Evolutionary conservation across 2,113 vertebrate genomes (phyloP), one percentile per base, ranked within the genome.

Genomic region (Noturus placidus): DNA sequence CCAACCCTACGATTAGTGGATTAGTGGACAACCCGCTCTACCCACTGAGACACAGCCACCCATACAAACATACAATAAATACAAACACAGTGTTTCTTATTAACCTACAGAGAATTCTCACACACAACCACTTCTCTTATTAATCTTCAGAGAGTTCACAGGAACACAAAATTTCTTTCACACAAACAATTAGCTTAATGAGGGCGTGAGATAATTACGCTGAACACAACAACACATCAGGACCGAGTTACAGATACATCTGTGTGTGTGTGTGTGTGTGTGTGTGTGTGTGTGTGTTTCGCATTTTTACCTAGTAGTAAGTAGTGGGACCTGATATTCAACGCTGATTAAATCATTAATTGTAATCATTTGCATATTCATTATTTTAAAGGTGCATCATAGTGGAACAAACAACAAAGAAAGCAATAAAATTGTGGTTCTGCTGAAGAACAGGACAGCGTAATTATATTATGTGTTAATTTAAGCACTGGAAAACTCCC

Each of bases 141-240:
- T 77, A 77, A 46, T 15, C 74, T 77, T 77, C 42, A 50, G 74
- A 77, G 74, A 77, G 25, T 77, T 77, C 72, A 30, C 46, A 78
- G 46, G 27, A 13, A 74, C 38, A 74, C 70, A 74, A 35, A 74
- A 42, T 42, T 42, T 46, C 70, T 11, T 42, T 74, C 50, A 78
- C 76, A 78, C 76, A 78, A 78, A 78, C 76, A 78, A 30, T 78
- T 78, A 78, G 46, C 14, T 17, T 78, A 78, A 78, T 78, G 50
- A 78, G 46, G 14, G 22, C 1, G 6, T n/a, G 42, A 54, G 5
- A 27, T 78, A 54, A 54, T 78, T 54, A n/a, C 76, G 54, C 27
- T 54, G 46, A 78, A 78, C 76, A 78, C 46, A 78, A 78, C 15
- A 78, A 54, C 38, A 11, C 33, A 72, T 42, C 70, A 69, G 67